Base-by-base conservation (phyloP, 2,888 invertebrate genomes). In the Gymnoscelis rufifasciata region DNA sequence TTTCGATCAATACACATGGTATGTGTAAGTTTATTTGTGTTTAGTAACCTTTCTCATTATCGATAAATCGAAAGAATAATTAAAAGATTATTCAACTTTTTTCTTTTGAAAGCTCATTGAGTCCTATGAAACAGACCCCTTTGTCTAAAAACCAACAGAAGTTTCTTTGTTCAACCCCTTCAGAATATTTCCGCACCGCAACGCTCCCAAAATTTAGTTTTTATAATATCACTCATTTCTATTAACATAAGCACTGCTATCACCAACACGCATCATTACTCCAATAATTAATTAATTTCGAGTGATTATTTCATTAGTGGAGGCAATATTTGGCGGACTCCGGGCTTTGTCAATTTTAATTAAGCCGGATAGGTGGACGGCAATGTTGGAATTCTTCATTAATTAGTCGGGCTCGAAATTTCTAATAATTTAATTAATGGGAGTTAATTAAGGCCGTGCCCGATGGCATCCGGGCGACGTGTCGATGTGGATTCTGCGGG, bases 331-430 rank as follows among this genome's bases (percentile, higher is more conserved):
- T 83, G 83, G 81, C 76, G 69, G 68, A 35, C 76, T 74, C 74
- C 74, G 72, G 81, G 84, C 86, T 84, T 83, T 87, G 86, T 86
- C 87, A 83, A 84, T 87, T 87, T 88, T 88, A 88, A 88, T 88
- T 87, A 87, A 78, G 66, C 74, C 68, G 73, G 77, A 84, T 87
- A 87, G 83, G 86, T 84, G 82, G 78, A 78, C 78, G 79, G 81
- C 83, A 86, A 86, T 86, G 83, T 86, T 82, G 82, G 74, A 86
- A 88, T 88, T 86, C 87, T 87, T 87, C 78, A 71, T 83, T 87
- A 87, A 88, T 88, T 88, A 87, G 87, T 77, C 77, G 74, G 66
- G 75, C 67, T 74, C 72, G 83, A 84, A 87, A 84, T 83, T 86
- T 87, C 87, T 88, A 87, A 87, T 87, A 86, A 88, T 88, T 86